These are phyloP conservation scores for Pristionchus japonicus DNA, from an alignment of 2,888 invertebrate genomes.

Conservation along the genomic window DNA sequence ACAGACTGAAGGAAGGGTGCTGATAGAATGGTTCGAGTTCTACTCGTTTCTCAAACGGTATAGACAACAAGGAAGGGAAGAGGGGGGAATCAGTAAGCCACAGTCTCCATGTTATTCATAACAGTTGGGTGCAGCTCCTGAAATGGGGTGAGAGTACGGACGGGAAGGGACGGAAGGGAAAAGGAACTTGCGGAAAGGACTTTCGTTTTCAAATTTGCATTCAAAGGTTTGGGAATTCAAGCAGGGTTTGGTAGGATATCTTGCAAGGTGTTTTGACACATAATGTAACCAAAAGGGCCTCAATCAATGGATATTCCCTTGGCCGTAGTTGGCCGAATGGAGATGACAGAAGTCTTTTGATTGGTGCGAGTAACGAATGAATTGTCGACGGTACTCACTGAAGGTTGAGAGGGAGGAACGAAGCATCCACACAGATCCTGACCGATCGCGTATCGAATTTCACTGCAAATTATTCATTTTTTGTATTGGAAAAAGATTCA, in stretches of 20 bases:
- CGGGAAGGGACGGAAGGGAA: not conserved
- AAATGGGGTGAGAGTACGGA: constrained; percentile 4
- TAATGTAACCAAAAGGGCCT: too few species aligned
- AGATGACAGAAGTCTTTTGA: not conserved
- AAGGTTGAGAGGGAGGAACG: constrained; percentile 33
- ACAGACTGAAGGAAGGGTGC: not conserved
- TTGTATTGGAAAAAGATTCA: not conserved
- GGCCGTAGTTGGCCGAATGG: not conserved
- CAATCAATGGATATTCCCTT: constrained; percentile 28
- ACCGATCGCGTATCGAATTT: constrained; percentile 43
- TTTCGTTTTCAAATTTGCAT: not conserved
- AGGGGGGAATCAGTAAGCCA: not conserved
- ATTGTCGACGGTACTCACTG: not conserved
- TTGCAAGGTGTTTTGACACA: not conserved
- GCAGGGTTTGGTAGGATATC: not conserved
- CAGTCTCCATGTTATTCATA: not conserved
- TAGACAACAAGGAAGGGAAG: not conserved
- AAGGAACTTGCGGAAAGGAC: not conserved
- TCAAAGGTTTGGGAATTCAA: not conserved
- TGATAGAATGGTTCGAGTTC: not conserved
- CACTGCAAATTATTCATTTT: not conserved
- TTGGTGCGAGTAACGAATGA: constrained; percentile 31
- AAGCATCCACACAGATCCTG: constrained; percentile 41
- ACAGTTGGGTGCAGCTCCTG: constrained; percentile 4
- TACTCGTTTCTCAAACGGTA: not conserved